phyloP scores from a whole-genome alignment of 1,140 invertebrate genomes.

The Drosophila sucinea region DNA sequence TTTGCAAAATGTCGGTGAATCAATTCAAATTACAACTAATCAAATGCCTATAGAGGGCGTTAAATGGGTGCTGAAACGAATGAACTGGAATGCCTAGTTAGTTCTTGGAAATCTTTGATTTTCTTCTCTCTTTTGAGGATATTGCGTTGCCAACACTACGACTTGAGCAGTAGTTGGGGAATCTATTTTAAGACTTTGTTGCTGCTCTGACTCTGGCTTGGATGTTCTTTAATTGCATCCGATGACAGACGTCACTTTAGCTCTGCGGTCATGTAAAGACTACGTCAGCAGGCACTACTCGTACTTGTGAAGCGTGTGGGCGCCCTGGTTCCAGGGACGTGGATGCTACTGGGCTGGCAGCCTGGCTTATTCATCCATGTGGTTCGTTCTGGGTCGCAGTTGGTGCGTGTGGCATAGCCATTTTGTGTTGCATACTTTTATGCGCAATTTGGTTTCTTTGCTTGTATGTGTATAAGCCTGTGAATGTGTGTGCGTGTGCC shows the following conservation, averaged over 20 bases:
- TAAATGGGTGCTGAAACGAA: too few relatives aligned
- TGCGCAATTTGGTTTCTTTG: slow-evolving; percentile 6
- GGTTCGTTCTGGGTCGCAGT: slow-evolving; percentile 1
- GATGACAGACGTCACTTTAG: slow-evolving; percentile 6
- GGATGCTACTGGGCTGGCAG: neutral
- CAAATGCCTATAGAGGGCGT: too few relatives aligned
- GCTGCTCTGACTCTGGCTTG: neutral
- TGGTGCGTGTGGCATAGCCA: slow-evolving; percentile 8
- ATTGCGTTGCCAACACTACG: neutral
- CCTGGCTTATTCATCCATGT: slow-evolving; percentile 1
- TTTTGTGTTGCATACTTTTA: slow-evolving; percentile 12
- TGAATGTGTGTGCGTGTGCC: neutral
- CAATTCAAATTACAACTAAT: too few relatives aligned
- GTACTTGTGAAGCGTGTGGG: neutral
- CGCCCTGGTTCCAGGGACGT: neutral
- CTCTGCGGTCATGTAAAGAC: neutral
- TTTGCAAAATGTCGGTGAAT: too few relatives aligned
- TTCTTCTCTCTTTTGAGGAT: neutral
- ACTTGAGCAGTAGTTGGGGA: neutral
- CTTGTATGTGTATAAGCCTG: neutral
- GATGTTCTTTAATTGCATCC: slow-evolving; percentile 2
- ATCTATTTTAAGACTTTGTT: neutral
- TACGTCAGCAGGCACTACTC: slow-evolving; percentile 1
- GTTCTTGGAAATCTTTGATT: too few relatives aligned
- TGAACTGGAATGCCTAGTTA: too few relatives aligned